Conservation (phyloP, 2,797 vertebrate genomes). For the Tokudaia tokunoshimensis region DNA sequence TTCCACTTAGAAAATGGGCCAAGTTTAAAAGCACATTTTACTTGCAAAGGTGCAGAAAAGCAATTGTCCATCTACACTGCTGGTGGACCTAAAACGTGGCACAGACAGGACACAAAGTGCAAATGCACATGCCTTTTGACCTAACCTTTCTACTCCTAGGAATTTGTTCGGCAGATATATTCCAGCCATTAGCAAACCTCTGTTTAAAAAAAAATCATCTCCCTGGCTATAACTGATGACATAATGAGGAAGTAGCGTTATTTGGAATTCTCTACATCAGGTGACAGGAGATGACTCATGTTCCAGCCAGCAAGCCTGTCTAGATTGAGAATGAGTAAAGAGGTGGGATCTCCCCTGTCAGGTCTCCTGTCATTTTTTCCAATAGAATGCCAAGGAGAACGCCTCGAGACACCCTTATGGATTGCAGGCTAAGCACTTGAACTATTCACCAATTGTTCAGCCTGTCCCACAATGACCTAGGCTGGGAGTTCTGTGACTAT, state of each 20-base stretch:
- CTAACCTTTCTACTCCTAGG: not conserved
- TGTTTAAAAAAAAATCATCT: not conserved
- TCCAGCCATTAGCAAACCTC: not conserved
- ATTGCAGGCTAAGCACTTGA: not conserved
- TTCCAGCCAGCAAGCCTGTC: not conserved
- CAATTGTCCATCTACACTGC: not conserved
- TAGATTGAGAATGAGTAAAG: not conserved
- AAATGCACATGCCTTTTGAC: not conserved
- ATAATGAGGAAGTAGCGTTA: not conserved
- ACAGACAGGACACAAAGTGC: not conserved
- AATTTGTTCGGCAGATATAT: not conserved
- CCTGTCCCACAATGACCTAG: constrained; percentile 8
- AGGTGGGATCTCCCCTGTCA: not conserved
- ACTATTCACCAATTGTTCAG: not conserved
- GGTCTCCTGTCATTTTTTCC: not conserved
- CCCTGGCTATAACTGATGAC: not conserved
- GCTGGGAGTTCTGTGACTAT: not conserved
- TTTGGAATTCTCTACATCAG: constrained; percentile 12
- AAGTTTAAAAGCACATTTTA: constrained; percentile 19
- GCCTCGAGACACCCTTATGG: not conserved
- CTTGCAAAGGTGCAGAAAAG: constrained; percentile 19
- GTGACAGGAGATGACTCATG: not conserved
- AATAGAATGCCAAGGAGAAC: not conserved
- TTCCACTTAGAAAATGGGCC: not conserved
- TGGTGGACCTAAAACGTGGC: not conserved